A percentile compares a stretch with the other conserved stretches of the same genome.
Evolutionary conservation across 1,140 invertebrate species (phyloP).

Genomic region (Bombyx mori): ASM3026992v2 NC_085111.1:1759001-1759500

Average conservation of each 20-base stretch:
- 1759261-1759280: conserved; percentile 79
- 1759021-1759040: conserved; percentile 76
- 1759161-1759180: conserved; percentile 73
- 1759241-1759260: conserved; percentile 72
- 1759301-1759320: conserved; percentile 81
- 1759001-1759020: conserved; percentile 76
- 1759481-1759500: conserved; percentile 72
- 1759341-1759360: conserved; percentile 77
- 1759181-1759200: conserved; percentile 77
- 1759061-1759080: conserved; percentile 75
- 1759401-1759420: conserved; percentile 78
- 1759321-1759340: conserved; percentile 76
- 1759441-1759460: conserved; percentile 64
- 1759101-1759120: conserved; percentile 76
- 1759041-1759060: conserved; percentile 76
- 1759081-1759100: conserved; percentile 75
- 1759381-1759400: conserved; percentile 75
- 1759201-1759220: conserved; percentile 73
- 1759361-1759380: conserved; percentile 71
- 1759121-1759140: conserved; percentile 62
- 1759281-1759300: conserved; percentile 80
- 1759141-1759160: conserved; percentile 73
- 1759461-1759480: conserved; percentile 68
- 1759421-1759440: conserved; percentile 72
- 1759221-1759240: conserved; percentile 72